Base-by-base conservation (phyloP, 2,888 invertebrate species). In the Pristionchus maxplancki region DNA sequence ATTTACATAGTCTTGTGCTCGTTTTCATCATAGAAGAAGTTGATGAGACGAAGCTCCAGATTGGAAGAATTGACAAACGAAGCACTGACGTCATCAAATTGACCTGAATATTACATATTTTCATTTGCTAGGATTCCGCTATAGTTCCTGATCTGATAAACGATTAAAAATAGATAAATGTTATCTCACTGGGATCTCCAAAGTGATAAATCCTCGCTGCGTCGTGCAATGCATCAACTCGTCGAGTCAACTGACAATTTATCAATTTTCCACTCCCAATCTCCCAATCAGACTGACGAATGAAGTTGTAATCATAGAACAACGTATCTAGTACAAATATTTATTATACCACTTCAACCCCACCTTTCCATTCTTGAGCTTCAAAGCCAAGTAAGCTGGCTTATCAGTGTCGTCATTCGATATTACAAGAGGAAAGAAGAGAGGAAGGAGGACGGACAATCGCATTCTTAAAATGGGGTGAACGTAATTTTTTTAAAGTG, bases 361-460 rank as follows among this genome's bases (percentile, higher is more conserved):
- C n/a, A n/a, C 74, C 40, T 74, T 74, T 37, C 20, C 74, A 74
- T 74, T 74, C 37, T 40, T 24, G 37, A 74, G 40, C 40, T 74
- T 74, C 24, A 74, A 40, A 5, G 74, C 74, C 37, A 74, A 17
- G 24, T 74, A 74, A 24, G 37, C 74, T 0, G 37, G 37, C 11
- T 40, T 24, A 24, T 74, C 74, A 5, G 74, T 40, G 37, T 74
- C 74, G 1, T 74, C 40, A 6, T 8, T 9, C 1, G 74, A 8
- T 20, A 74, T 40, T 6, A 20, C 20, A 13, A 74, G 24, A 31
- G 40, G 40, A 24, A 40, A 6, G 37, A 74, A 9, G 4, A 74
- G 37, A 24, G 9, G 74, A 74, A 74, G 24, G 40, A 20, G 24
- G 1, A 24, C 1, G 5, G 24, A 8, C 40, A 37, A 37, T 31